Conservation (phyloP, 2,113 vertebrate genomes). For the Ptilonorhynchus violaceus region DNA sequence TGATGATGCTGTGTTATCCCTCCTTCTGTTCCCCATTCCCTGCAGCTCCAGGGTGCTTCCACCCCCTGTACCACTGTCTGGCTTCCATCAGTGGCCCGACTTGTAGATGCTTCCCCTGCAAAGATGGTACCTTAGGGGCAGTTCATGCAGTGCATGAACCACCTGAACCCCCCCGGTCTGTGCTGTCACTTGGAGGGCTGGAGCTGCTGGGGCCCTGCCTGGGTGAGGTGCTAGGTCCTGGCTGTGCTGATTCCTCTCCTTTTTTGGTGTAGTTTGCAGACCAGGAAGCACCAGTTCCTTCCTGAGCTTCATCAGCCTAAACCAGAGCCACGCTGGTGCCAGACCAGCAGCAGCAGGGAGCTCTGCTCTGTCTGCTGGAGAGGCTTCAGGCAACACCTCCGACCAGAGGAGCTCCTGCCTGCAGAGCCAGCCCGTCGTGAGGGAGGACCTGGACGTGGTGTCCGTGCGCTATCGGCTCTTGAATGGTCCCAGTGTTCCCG, state of each 20-base stretch:
- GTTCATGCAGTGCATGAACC: neutral
- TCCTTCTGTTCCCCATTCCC: neutral
- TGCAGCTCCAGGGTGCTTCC: neutral
- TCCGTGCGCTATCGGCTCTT: constrained; percentile 81
- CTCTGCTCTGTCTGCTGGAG: neutral
- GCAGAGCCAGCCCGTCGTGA: constrained; percentile 75
- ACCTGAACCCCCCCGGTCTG: neutral
- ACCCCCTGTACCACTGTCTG: neutral
- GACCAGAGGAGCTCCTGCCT: constrained; percentile 68
- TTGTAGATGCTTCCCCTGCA: neutral
- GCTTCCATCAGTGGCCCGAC: neutral
- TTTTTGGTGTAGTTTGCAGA: constrained; percentile 61
- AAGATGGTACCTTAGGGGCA: neutral
- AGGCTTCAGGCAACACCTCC: rapidly evolving
- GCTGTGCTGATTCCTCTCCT: neutral
- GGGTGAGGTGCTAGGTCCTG: neutral
- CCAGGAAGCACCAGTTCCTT: constrained; percentile 34
- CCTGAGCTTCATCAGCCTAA: constrained; percentile 36
- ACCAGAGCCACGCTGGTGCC: constrained; percentile 38
- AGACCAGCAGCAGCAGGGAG: neutral
- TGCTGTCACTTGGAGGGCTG: neutral
- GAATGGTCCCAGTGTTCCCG: constrained; percentile 68
- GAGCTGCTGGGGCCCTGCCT: neutral
- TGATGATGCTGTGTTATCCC: neutral
- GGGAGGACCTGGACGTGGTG: constrained; percentile 86